These are phyloP conservation scores for Bryconaethiops microstoma DNA, from an alignment of 2,797 vertebrate species.

Conservation along the genomic window DNA sequence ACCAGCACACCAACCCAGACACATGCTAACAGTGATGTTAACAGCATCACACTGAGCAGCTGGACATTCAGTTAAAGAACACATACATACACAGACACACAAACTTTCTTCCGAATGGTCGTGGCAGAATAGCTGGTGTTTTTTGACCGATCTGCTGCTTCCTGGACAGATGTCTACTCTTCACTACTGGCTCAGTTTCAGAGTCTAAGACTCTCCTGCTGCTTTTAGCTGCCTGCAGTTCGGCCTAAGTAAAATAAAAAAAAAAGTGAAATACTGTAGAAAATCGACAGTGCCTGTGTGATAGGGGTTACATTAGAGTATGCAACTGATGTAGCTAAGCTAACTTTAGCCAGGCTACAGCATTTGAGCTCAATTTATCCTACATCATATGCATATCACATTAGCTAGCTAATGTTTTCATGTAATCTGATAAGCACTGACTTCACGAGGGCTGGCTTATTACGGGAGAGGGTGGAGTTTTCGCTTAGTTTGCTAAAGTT, in stretches of 20 bases:
- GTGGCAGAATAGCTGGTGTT: not conserved
- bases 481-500: too few relatives aligned
- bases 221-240: constrained; percentile 14
- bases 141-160: not conserved
- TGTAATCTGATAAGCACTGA: not conserved
- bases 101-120: not conserved
- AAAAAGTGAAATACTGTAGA: not conserved
- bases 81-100: too few relatives aligned
- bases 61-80: not conserved
- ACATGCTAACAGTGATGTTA: not conserved
- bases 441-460: too few relatives aligned
- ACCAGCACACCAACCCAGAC: too few relatives aligned
- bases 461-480: too few relatives aligned
- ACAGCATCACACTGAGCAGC: not conserved
- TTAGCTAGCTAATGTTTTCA: not conserved
- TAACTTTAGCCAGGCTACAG: not conserved
- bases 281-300: too few relatives aligned
- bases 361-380: not conserved
- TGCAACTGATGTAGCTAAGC: too few relatives aligned
- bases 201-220: constrained; percentile 6
- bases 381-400: not conserved
- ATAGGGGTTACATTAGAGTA: not conserved
- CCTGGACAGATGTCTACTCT: not conserved
- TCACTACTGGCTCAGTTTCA: too few relatives aligned
- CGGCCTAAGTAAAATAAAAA: not conserved